Base-by-base conservation (phyloP, 2,888 invertebrate species). In the Coelinius sp. region DNA sequence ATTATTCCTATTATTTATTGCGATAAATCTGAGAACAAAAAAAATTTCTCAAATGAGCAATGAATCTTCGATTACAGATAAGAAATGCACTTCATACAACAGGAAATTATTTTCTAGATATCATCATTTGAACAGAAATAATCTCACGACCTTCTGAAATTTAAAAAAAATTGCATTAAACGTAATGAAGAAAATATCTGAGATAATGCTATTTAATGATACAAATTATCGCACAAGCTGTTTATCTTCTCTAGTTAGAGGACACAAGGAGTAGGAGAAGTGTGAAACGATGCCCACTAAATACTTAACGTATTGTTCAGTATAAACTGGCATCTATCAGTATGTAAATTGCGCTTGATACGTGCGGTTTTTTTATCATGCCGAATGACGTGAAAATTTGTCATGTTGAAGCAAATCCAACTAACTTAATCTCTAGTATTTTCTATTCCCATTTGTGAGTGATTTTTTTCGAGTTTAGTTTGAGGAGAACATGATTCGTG, bases 171-270 rank as follows among this genome's bases (percentile, higher is more conserved):
- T 1, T 35, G 7, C 3, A 27, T 35, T 17, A 4, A 20, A 20
- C 31, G 14, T 35, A 27, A 59, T 31, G 2, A 35, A 59, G 20
- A 59, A 59, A 31, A 59, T 31, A 20, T n/a, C 14, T 31, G 10
- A 59, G 59, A 59, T 59, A 59, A 27, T 59, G 20, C 10, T 59
- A 59, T 59, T 59, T 59, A 59, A 35, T 59, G 59, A 59, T n/a
- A 17, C 35, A 59, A 59, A 56, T 12, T 10, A n/a, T n/a, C 10
- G 25, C 22, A 6, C 14, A 6, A 5, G 53, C 41, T 31, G 35
- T 20, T 8, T 59, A 35, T 59, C 35, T 59, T 35, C 20, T 14
- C 1, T 31, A 59, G 17, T 35, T 35, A 35, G 59, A 59, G 59
- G 59, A 27, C 59, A 59, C 17, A 8, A 35, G 17, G 31, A 56